Base-by-base conservation (phyloP, 2,888 invertebrate species). In the Epicampocera succincta region DNA sequence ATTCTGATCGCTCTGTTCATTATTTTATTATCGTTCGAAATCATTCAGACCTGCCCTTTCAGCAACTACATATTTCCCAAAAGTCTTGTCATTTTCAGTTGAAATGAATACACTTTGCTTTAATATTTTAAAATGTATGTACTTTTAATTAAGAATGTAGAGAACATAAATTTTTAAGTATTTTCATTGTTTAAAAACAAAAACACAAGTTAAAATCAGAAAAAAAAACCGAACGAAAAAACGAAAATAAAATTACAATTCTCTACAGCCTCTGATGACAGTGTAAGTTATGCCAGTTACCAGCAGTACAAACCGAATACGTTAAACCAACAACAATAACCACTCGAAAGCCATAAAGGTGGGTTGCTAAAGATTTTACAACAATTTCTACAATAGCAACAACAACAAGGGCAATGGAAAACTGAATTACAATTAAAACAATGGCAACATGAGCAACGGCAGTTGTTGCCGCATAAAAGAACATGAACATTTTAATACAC, bases 261-360 rank as follows among this genome's bases (percentile, higher is more conserved):
- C 56, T 65, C 25, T 56, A 65, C 46, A 38, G 63, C 38, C 54
- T 38, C 15, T 65, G 73, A 65, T 46, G 73, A 33, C 54, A 63
- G 44, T 38, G 52, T 63, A 71, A 66, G 19, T 63, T 58, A 60
- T 44, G 19, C 50, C 66, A 60, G 46, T 29, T 69, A 54, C 63
- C 56, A 33, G 44, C 63, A 74, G 21, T 48, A 65, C 61, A 46
- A 76, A 69, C 46, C 66, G 46, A 78, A 66, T 19, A 61, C 48
- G 15, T 63, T 80, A 58, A 79, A 58, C 68, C 56, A 68, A 58
- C 69, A 46, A 58, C 42, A 72, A 72, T 44, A 76, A 69, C 80
- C 63, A 56, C 74, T 75, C 25, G 42, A 75, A 78, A 74, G 71
- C 78, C 74, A 74, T 82, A 78, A 82, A 82, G 78, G 74, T 82